Evolutionary conservation across 2,113 vertebrate genomes (phyloP), one percentile per base, ranked within the genome.

Genomic region (Eulemur macaco): DNA sequence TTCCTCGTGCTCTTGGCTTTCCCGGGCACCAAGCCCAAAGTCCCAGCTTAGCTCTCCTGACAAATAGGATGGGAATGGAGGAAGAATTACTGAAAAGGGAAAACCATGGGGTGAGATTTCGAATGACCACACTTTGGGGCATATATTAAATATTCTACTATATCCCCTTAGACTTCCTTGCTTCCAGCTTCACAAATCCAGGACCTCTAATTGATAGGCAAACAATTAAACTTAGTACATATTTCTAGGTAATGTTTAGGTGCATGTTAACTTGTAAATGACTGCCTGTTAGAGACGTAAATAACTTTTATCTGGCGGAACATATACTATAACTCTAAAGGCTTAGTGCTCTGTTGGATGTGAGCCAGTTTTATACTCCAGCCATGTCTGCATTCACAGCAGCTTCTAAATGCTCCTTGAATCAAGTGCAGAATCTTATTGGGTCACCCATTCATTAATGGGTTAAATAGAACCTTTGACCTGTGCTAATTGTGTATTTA

Each of bases 341-440:
- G 3, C 68, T 74, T 27, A 10, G 18, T 42, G 23, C 20, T 71
- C 27, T 50, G 21, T 10, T 31, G 34, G 45, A 45, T 7, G 13
- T 37, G 21, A 31, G 31, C 42, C n/a, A 74, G 14, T 27, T 27
- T 29, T 58, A 14, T 18, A 27, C 34, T 14, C 15, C 0, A 6
- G 45, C 18, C 6, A 2, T 5, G 4, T 2, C 56, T 23, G 3
- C 0, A 9, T 18, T 29, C 23, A 13, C 6, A 29, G 54, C 29
- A 82, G 9, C 54, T 83, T 66, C 54, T 58, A 31, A 7, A 50
- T 45, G 12, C 15, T 50, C 21, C 71, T 66, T 18, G 10, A 63
- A n/a, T 68, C 45, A 66, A 47, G 4, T 17, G 12, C 15, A 29
- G 20, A 31, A 0, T 37, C 34, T 8, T 27, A 6, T 9, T 1